A percentile compares a stretch with the other conserved stretches of the same genome.
Conservation (phyloP, 2,113 vertebrate species). For the Otis tarda region DNA sequence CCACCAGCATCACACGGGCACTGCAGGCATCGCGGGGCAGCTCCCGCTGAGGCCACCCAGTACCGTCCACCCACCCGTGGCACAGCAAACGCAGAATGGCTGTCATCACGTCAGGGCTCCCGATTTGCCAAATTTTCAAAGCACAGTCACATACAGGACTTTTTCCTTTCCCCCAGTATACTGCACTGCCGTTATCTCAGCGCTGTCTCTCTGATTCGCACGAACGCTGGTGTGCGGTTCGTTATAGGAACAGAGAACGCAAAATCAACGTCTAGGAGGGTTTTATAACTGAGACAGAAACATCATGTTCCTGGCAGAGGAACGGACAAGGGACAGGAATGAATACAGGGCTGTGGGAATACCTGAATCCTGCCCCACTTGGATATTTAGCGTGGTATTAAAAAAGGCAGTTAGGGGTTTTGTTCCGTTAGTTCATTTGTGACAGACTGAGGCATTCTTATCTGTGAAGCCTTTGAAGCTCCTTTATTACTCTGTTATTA, state of each 20-base stretch:
- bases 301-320: not conserved
- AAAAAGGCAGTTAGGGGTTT: not conserved
- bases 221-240: no score
- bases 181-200: not conserved
- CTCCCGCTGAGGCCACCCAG: not conserved
- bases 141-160: not conserved
- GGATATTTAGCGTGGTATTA: not conserved
- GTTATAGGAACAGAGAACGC: not conserved
- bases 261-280: not conserved
- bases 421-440: not conserved
- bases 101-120: not conserved
- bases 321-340: not conserved
- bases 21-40: not conserved
- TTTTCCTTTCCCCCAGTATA: not conserved
- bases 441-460: not conserved
- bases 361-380: not conserved
- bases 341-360: not conserved
- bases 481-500: not conserved
- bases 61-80: rapidly evolving
- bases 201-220: not conserved
- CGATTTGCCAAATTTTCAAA: not conserved
- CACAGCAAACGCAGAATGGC: not conserved
- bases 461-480: not conserved
- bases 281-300: not conserved
- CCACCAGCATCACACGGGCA: not conserved